These are phyloP conservation scores for Sylvilagus bachmani DNA, from an alignment of 2,113 vertebrate genomes.

Conservation along the genomic window DNA sequence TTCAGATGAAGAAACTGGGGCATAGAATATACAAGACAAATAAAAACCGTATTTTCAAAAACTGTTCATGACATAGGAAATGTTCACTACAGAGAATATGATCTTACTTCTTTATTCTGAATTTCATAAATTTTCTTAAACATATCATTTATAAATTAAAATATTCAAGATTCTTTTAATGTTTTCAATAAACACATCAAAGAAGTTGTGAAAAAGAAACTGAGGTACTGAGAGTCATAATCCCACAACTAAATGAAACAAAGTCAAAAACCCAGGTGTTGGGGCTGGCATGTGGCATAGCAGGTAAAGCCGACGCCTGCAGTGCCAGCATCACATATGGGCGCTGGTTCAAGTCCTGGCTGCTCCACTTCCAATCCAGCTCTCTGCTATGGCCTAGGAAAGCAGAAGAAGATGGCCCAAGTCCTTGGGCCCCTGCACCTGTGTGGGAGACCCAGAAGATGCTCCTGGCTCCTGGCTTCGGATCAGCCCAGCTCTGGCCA, in stretches of 20 bases:
- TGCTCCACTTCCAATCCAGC: no score
- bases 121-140: slow-evolving; percentile 20
- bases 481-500: no score
- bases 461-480: no score
- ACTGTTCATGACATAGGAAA: slow-evolving; percentile 11
- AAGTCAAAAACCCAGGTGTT: not conserved
- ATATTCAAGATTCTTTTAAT: slow-evolving; percentile 46
- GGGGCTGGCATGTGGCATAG: no score
- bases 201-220: slow-evolving; percentile 19
- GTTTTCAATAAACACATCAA: slow-evolving; percentile 50
- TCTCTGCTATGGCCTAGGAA: no score
- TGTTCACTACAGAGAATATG: slow-evolving; percentile 33
- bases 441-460: no score
- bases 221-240: not conserved
- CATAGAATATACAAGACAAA: not conserved
- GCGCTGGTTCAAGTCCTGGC: no score
- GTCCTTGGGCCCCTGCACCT: no score
- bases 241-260: slow-evolving; percentile 13
- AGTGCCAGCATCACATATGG: no score
- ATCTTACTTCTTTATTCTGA: not conserved
- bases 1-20: slow-evolving; percentile 30
- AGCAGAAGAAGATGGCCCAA: no score
- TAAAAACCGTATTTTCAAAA: slow-evolving; percentile 48
- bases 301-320: no score
- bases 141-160: slow-evolving; percentile 34